Conservation (phyloP, 1,140 invertebrate species). For the honey bee (Apis mellifera) region Amel_HAv3.1 CM009931.2:6655001-6655500, state of each 20-base stretch:
- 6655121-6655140: background rate
- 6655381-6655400: background rate
- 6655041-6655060: too few species aligned
- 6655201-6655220: background rate
- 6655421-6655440: background rate
- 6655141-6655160: background rate
- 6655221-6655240: constrained; percentile 1
- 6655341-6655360: background rate
- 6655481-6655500: too few species aligned
- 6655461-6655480: too few species aligned
- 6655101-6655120: background rate
- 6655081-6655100: background rate
- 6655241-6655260: background rate
- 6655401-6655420: background rate
- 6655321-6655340: background rate
- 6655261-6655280: background rate
- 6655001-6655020: background rate
- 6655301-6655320: background rate
- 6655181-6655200: background rate
- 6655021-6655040: too few species aligned
- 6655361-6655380: background rate
- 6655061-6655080: background rate
- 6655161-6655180: too few species aligned
- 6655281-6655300: background rate
- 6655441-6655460: too few species aligned